phyloP scores from a whole-genome alignment of 2,797 vertebrate species.

The Sebastes miniatus region DNA sequence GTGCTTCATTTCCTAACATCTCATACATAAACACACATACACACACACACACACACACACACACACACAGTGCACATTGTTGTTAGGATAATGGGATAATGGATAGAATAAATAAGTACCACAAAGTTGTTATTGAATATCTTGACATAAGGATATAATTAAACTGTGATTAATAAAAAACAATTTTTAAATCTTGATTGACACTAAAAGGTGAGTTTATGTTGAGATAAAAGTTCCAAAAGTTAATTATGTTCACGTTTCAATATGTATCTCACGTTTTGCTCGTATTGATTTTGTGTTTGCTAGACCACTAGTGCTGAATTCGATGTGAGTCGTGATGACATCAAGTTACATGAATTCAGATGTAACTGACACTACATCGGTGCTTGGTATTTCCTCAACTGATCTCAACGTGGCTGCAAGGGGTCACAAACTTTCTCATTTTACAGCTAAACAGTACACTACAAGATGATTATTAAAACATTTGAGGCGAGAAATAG shows the following conservation, averaged over 20 bases:
- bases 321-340: background rate
- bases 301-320: background rate
- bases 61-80: background rate
- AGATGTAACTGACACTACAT: background rate
- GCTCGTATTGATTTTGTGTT: background rate
- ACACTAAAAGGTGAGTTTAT: background rate
- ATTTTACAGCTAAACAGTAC: too few relatives aligned
- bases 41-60: background rate
- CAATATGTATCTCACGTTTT: background rate
- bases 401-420: too few relatives aligned
- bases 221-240: too few relatives aligned
- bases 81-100: conserved; percentile 7
- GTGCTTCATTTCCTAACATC: conserved; percentile 30
- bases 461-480: too few relatives aligned
- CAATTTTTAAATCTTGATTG: background rate
- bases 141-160: background rate
- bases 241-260: too few relatives aligned
- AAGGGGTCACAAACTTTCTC: too few relatives aligned
- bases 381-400: too few relatives aligned
- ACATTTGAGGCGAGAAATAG: too few relatives aligned
- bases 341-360: background rate
- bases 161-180: background rate
- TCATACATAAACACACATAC: background rate
- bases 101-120: background rate
- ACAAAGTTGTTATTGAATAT: background rate